Evolutionary conservation across 2,888 invertebrate species (phyloP), one percentile per base, ranked within the genome.

Genomic region (Zelleria hepariella): DNA sequence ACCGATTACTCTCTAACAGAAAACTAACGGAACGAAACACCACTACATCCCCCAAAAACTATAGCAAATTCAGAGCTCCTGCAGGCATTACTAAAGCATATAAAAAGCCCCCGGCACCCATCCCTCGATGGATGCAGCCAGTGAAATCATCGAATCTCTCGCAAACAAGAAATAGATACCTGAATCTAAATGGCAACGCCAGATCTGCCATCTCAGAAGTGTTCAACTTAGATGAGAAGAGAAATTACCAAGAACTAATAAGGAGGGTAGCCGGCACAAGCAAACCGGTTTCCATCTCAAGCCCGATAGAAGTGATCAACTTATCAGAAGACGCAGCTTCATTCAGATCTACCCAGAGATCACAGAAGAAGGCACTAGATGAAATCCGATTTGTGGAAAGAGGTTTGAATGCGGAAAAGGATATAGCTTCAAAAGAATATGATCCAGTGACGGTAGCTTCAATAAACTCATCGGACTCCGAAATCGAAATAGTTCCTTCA

Each of bases 181-280:
- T 71, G 62, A 77, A 75, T 61, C 55, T 74, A 1, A 87, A 85
- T 65, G 81, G 86, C 2, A 84, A 78, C 59, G 68, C 71, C 32
- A 76, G 78, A 62, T 73, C 82, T 10, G 82, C 84, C 58, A 68
- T 90, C 48, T 80, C 88, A 32, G 88, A 90, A 72, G 85, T 90
- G 59, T 90, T 90, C 64, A 85, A 91, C 71, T 77, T 91, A 68
- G 90, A 91, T 65, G 91, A 91, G 64, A 91, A 91, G 68, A 81
- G 77, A 67, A 85, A 83, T 67, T 92, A 91, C 65, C 86, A 86
- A 66, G 89, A 91, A 70, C 69, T 92, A 51, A 84, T 92, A 47
- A 82, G 79, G 57, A 77, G 78, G 66, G 82, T 86, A 5, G 71
- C 80, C 0, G 70, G 64, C 2, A 75, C 75, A 6, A 71, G 75